Conservation (phyloP, 2,888 invertebrate species). For the Chironomus tentans region DNA sequence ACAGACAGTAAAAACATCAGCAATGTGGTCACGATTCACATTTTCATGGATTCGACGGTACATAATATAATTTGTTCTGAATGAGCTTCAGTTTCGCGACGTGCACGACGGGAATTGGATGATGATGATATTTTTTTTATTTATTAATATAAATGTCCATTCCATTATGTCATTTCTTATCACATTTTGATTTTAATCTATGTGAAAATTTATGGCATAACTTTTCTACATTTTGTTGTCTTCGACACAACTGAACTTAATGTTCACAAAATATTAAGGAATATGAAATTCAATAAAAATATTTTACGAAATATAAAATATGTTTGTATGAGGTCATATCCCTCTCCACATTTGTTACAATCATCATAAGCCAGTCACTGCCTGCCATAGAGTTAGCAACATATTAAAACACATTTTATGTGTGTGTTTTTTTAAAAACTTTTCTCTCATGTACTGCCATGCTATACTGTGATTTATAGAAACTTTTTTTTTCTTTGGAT, state of each 20-base stretch:
- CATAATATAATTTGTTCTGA: not conserved
- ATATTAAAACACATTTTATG: not conserved
- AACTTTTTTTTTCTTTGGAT: not conserved
- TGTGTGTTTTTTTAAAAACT: not conserved
- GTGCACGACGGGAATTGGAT: not conserved
- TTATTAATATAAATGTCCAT: not conserved
- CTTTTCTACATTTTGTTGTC: not conserved
- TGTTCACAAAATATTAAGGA: too few species aligned
- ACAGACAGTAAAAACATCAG: not conserved
- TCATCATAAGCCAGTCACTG: not conserved
- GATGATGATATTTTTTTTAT: not conserved
- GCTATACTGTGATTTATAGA: not conserved
- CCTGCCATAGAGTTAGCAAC: not conserved
- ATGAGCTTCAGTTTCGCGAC: not conserved
- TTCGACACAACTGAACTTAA: not conserved
- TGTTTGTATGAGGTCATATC: not conserved
- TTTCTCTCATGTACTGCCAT: not conserved
- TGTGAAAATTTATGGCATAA: not conserved
- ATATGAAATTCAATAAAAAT: too few species aligned
- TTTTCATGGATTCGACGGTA: not conserved
- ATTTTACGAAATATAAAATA: not conserved
- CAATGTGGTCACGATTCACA: not conserved
- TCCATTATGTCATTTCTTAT: not conserved
- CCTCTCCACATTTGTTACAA: not conserved
- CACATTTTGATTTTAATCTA: not conserved